Evolutionary conservation across 2,888 invertebrate species (phyloP), one percentile per base, ranked within the genome.

Genomic region (Cheilosia grossa): DNA sequence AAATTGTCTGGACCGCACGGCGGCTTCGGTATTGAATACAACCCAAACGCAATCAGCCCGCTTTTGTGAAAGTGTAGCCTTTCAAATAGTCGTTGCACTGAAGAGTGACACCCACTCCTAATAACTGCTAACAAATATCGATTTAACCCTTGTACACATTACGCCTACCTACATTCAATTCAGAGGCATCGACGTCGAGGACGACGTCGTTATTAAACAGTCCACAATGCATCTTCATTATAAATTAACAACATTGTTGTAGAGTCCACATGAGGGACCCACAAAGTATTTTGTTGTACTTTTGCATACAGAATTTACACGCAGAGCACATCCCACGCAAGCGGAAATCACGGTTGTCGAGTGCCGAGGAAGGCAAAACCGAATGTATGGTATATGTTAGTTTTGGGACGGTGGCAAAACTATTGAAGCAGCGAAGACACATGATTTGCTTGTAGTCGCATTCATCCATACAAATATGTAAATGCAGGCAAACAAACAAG

Each of bases 1-100:
- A 89, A 90, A 89, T 90, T 89, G 89, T 90, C 89, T 89, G 89
- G 89, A 89, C 89, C 90, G 87, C 90, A 89, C 83, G 87, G 89
- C 87, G 89, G 67, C 73, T 72, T 73, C 87, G 89, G 67, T 73
- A 67, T 73, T 19, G n/a, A 58, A 75, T 58, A 47, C 58, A 86
- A 67, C 72, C 53, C 19, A 77, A 77, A 67, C 33, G 47, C 73
- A 86, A 86, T 73, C 53, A 77, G 64, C 51, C 66, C 19, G 49
- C 61, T 81, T 77, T 37, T 66, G 33, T 66, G 59, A 53, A 56
- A 58, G 49, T 56, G 72, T 56, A 72, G 72, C 75, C 74, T 53
- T 80, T 74, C 59, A 70, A 83, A 79, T n/a, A 67, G 58, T 49
- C 67, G 47, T 21, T 54, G 66, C 37, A 61, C 53, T 44, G 27